Evolutionary conservation across 2,113 vertebrate genomes (phyloP).

Genomic region (Hymenochirus boettgeri): DNA sequence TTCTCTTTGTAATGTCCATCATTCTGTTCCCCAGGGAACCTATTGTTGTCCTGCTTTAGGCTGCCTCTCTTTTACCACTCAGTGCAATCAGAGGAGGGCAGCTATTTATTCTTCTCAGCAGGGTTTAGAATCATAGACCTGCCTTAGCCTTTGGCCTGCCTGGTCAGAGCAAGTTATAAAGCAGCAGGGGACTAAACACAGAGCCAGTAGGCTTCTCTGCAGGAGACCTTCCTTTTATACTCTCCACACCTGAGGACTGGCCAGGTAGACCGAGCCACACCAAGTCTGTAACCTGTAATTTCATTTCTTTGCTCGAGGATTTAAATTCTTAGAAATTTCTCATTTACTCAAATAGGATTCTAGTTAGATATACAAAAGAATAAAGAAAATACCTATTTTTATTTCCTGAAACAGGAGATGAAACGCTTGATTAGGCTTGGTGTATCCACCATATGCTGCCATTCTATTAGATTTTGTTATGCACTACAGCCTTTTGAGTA

Average conservation of each 20-base stretch:
- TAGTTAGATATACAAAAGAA: constrained; percentile 23
- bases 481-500: too few species aligned
- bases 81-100: constrained; percentile 37
- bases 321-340: constrained; percentile 30
- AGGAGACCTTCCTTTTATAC: constrained; percentile 38
- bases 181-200: constrained; percentile 26
- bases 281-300: constrained; percentile 54
- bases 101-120: constrained; percentile 45
- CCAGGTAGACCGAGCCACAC: constrained; percentile 49
- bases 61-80: constrained; percentile 5
- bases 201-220: constrained; percentile 37
- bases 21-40: constrained; percentile 19
- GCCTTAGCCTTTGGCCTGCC: constrained; percentile 49
- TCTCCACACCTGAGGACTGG: constrained; percentile 42
- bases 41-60: constrained; percentile 7
- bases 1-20: constrained; percentile 8
- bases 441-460: too few species aligned
- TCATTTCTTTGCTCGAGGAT: constrained; percentile 24
- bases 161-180: constrained; percentile 7
- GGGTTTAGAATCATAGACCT: constrained; percentile 46
- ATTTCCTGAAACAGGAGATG: too few species aligned
- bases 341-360: constrained; percentile 18
- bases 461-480: too few species aligned
- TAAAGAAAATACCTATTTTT: too few species aligned
- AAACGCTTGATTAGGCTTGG: too few species aligned